Base-by-base conservation (phyloP, 2,113 vertebrate species). In the Phaetusa simplex region DNA sequence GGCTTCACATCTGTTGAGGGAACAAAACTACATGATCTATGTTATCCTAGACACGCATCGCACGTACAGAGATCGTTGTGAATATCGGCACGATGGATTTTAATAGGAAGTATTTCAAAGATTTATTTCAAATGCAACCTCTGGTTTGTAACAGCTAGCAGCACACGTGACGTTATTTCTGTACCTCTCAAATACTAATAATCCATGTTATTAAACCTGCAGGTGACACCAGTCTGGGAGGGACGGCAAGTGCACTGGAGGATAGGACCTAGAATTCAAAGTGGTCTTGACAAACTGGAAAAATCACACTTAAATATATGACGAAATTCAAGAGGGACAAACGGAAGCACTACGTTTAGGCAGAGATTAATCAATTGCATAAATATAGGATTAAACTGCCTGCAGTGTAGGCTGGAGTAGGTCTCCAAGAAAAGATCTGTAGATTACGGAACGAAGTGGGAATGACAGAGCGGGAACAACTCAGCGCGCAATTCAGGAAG, bases 1-100 rank as follows among this genome's bases (percentile, higher is more conserved):
- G 99, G 99, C 89, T 99, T 99, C 97, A 99, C 99, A 86, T 99
- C 99, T 99, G 98, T 15, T 47, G 94, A 96, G 95, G 94, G 40
- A 32, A 87, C 45, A 94, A 78, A 82, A 55, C 7, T 56, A 23
- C 29, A 24, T 73, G 5, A 90, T 79, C 38, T 20, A 8, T 4
- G 8, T 88, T 11, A 26, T 10, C 21, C 74, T 18, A 8, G 27
- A 77, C 3, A 20, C 1, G 6, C 29, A 11, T 8, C 3, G 9
- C 16, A 29, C 18, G n/a, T 23, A 34, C 77, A 45, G 87, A 64
- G 74, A 74, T 40, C 6, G 2, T 4, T 8, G 22, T 2, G 21
- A 16, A 52, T 0, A 14, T 7, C 18, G 43, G 17, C 29, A 1
- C 1, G 18, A 26, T 2, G 12, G 52, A 6, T 29, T 53, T 34